phyloP scores from a whole-genome alignment of 1,140 invertebrate genomes.

The Solenopsis fugax region DNA sequence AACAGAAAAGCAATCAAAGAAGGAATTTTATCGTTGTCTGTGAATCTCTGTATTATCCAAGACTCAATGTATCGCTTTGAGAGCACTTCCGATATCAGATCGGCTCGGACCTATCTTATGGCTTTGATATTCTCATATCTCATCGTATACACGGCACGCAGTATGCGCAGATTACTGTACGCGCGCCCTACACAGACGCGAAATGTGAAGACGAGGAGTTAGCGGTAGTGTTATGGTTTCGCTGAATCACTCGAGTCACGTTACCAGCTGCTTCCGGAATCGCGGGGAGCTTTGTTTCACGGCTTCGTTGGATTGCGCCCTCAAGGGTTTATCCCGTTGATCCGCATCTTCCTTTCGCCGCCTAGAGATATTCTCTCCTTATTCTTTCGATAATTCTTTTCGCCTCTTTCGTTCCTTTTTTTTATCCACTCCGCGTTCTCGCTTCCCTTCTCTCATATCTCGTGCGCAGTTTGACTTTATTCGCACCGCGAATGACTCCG shows the following conservation, averaged over 20 bases:
- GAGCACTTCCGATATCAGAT: not conserved
- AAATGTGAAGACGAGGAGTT: slow-evolving; percentile 23
- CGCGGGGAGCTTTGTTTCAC: slow-evolving; percentile 60
- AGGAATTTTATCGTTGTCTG: slow-evolving; percentile 2
- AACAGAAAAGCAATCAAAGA: not conserved
- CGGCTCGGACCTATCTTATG: not conserved
- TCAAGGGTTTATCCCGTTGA: slow-evolving; percentile 56
- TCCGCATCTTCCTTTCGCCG: slow-evolving; percentile 53
- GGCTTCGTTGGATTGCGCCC: slow-evolving; percentile 55
- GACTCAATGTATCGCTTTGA: not conserved
- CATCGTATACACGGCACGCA: not conserved
- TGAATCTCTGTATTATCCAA: not conserved
- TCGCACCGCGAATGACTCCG: slow-evolving; percentile 46
- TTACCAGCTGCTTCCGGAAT: slow-evolving; percentile 62
- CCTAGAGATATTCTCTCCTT: slow-evolving; percentile 34
- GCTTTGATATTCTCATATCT: slow-evolving; percentile 24
- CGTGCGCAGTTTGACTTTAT: slow-evolving; percentile 44
- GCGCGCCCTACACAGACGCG: not conserved
- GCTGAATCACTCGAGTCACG: slow-evolving; percentile 63
- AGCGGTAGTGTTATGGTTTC: slow-evolving; percentile 56
- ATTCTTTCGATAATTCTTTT: slow-evolving; percentile 50
- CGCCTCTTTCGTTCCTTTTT: slow-evolving; percentile 9
- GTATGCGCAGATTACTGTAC: slow-evolving; percentile 22
- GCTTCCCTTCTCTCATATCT: slow-evolving; percentile 22
- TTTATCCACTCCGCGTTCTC: not conserved